A percentile compares a stretch with the other conserved stretches of the same genome.
Conservation (phyloP, 2,113 vertebrate genomes). For the Ploceus nigricollis region DNA sequence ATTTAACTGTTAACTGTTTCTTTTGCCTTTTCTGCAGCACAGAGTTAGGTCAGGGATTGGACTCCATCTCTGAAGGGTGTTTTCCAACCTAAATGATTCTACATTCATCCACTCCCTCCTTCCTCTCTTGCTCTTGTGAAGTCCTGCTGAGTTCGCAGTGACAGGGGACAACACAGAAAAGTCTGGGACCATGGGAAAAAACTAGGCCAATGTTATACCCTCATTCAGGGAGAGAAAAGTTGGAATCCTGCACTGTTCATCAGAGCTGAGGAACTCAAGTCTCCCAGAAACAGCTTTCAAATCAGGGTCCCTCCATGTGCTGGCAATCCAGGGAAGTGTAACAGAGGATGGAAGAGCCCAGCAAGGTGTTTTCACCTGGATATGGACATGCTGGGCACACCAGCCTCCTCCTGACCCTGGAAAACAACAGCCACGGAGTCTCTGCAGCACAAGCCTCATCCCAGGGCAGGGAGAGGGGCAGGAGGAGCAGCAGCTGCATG, state of each 20-base stretch:
- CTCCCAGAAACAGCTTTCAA: neutral
- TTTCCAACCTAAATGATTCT: neutral
- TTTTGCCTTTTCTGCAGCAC: neutral
- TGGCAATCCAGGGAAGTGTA: neutral
- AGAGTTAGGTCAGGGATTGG: neutral
- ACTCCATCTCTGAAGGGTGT: neutral
- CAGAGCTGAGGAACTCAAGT: neutral
- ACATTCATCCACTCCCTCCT: neutral
- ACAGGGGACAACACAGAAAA: neutral
- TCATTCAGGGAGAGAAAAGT: neutral
- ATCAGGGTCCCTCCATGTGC: neutral
- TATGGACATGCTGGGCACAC: neutral
- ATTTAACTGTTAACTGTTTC: neutral
- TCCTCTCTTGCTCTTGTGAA: neutral
- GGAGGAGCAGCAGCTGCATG: neutral
- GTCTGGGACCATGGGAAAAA: neutral
- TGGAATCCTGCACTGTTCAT: fast-evolving
- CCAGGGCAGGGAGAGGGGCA: neutral
- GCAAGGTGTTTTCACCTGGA: neutral
- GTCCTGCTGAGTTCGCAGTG: neutral
- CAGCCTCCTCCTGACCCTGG: neutral
- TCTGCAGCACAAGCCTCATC: neutral
- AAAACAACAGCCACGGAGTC: neutral
- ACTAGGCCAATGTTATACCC: neutral
- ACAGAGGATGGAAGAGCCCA: neutral